Percentiles rank a stretch among this genome's conserved stretches.
Conservation (phyloP, 2,888 invertebrate genomes). For the Caenorhabditis afra region DNA sequence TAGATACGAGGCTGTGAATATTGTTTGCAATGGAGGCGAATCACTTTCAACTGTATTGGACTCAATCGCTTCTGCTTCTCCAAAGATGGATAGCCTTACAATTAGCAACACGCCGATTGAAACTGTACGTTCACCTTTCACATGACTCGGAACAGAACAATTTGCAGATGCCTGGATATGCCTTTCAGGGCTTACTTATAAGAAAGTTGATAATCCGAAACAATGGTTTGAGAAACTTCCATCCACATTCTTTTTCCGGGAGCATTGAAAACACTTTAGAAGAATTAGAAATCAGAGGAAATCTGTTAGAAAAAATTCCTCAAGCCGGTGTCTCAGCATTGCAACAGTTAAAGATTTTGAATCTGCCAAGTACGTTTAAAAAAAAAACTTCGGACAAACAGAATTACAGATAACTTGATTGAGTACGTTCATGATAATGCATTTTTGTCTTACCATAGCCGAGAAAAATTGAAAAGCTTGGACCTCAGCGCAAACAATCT, state of each 20-base stretch:
- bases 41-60: conserved; percentile 69
- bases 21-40: conserved; percentile 74
- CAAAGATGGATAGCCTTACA: conserved; percentile 72
- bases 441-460: conserved; percentile 72
- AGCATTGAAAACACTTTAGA: conserved; percentile 65
- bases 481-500: conserved; percentile 75
- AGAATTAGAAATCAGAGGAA: conserved; percentile 75
- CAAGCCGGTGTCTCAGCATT: conserved; percentile 66
- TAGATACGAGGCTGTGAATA: conserved; percentile 73
- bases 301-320: conserved; percentile 68
- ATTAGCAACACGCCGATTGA: conserved; percentile 76
- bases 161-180: conserved; percentile 71
- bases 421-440: conserved; percentile 68
- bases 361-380: conserved; percentile 63
- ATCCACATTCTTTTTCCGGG: conserved; percentile 73
- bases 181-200: conserved; percentile 72
- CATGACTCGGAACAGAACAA: not conserved
- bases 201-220: conserved; percentile 73
- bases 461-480: conserved; percentile 63
- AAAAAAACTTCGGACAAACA: too few relatives aligned
- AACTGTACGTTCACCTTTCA: conserved; percentile 34
- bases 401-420: conserved; percentile 74
- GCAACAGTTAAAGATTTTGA: conserved; percentile 45
- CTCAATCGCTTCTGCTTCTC: conserved; percentile 65
- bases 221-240: conserved; percentile 71